Evolutionary conservation across 2,797 vertebrate species (phyloP).

Genomic region (Sebastes itinus): DNA sequence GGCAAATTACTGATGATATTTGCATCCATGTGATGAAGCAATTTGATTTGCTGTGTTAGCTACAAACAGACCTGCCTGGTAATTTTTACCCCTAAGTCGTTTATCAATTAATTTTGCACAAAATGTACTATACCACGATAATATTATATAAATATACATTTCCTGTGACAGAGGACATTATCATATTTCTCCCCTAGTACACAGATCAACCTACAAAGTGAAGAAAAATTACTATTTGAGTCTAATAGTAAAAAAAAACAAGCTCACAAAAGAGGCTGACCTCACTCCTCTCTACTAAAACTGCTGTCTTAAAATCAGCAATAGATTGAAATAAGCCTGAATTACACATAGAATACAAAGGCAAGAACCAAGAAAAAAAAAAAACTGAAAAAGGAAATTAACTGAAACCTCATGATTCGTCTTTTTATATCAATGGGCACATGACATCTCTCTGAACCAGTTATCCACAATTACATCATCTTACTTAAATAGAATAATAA

Average conservation of each 20-base stretch:
- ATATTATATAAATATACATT: neutral
- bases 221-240: neutral
- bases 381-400: neutral
- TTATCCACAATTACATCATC: slow-evolving; percentile 31
- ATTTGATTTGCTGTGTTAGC: neutral
- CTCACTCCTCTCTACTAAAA: neutral
- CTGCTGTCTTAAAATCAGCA: neutral
- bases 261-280: neutral
- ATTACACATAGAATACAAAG: neutral
- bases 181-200: neutral
- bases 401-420: slow-evolving; percentile 18
- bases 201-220: neutral
- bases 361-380: neutral
- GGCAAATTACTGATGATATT: neutral
- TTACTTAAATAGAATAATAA: slow-evolving; percentile 14
- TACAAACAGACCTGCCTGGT: neutral
- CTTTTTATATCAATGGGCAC: slow-evolving; percentile 4
- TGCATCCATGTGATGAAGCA: neutral
- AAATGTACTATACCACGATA: neutral
- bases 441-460: slow-evolving; percentile 1
- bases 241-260: neutral
- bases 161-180: neutral
- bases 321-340: neutral
- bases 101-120: no score
- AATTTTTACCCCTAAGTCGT: no score